A percentile compares a stretch with the other conserved stretches of the same genome.
phyloP scores from a whole-genome alignment of 1,140 invertebrate genomes.

The Dolichoris vasculosae region DNA sequence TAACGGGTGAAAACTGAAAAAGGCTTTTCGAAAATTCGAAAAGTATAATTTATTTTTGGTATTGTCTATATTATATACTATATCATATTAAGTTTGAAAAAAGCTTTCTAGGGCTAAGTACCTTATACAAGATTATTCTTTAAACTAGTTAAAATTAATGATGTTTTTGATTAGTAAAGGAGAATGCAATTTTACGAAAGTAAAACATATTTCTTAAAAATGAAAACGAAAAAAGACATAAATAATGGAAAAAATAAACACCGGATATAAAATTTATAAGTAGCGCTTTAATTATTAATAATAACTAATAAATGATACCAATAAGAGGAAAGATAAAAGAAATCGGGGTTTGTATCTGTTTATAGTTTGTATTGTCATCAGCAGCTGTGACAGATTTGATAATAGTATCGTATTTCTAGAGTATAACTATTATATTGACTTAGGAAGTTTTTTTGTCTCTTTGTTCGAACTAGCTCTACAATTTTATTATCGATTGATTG shows the following conservation, averaged over 20 bases:
- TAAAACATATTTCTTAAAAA: not conserved
- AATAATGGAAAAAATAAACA: not conserved
- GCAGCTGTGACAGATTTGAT: not conserved
- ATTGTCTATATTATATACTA: not conserved
- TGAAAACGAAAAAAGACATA: not conserved
- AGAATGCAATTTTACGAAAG: not conserved
- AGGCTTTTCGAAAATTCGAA: not conserved
- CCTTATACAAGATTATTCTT: not conserved
- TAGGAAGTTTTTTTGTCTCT: too few relatives aligned
- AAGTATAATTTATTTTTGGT: slow-evolving; percentile 24
- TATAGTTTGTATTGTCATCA: not conserved
- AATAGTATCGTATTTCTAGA: not conserved
- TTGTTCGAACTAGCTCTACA: too few relatives aligned
- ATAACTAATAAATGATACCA: not conserved
- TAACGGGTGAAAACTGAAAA: not conserved
- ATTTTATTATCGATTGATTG: too few relatives aligned
- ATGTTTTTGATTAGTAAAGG: not conserved
- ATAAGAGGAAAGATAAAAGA: not conserved
- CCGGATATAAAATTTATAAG: not conserved
- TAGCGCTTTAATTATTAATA: not conserved
- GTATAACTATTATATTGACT: too few relatives aligned
- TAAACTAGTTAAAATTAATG: slow-evolving; percentile 3
- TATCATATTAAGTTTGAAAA: not conserved
- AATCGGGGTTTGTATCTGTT: not conserved
- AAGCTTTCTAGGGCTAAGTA: not conserved